Percentiles rank a stretch among this genome's conserved stretches.
phyloP scores from a whole-genome alignment of 2,113 vertebrate genomes.

The Microtus ochrogaster region DNA sequence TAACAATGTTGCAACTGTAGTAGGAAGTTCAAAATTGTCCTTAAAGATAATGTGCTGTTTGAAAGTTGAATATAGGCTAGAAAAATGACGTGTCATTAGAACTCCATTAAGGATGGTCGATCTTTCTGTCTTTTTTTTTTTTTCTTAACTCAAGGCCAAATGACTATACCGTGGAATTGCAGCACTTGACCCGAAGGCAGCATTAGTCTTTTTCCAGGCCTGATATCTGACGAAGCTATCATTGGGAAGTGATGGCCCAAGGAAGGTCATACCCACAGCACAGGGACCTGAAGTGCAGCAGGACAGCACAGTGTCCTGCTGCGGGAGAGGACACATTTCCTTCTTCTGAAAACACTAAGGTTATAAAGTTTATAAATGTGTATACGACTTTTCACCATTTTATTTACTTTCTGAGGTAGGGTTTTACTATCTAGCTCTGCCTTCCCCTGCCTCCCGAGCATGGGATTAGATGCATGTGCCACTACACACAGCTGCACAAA shows the following conservation, averaged over 20 bases:
- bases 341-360: neutral
- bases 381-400: neutral
- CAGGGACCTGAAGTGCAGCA: neutral
- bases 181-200: neutral
- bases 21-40: constrained; percentile 29
- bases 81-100: neutral
- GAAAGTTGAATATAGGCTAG: constrained; percentile 38
- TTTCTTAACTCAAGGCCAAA: neutral
- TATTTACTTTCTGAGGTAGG: neutral
- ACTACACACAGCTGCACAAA: neutral
- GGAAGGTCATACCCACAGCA: neutral
- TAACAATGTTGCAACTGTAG: neutral
- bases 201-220: too few species aligned
- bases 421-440: neutral
- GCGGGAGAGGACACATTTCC: neutral
- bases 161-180: neutral
- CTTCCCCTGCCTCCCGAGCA: neutral
- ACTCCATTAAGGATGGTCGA: neutral
- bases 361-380: neutral
- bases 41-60: constrained; percentile 10
- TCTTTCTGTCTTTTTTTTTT: neutral
- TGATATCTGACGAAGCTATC: neutral
- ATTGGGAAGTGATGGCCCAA: neutral
- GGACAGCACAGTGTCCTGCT: neutral
- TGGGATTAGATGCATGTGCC: neutral